Evolutionary conservation across 2,797 vertebrate species (phyloP).

Genomic region (Danionella dracula): DNA sequence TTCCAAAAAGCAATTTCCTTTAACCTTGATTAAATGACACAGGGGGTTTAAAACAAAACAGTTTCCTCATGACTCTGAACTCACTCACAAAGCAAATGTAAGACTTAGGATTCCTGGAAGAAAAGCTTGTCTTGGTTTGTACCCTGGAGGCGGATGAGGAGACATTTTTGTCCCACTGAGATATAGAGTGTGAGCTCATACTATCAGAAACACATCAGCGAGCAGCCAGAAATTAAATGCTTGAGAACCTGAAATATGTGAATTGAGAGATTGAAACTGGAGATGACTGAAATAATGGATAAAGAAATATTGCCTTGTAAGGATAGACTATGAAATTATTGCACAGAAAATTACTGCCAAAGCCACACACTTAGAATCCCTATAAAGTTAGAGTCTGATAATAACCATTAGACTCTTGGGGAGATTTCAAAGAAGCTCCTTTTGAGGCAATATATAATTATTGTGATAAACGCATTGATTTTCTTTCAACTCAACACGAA

Average conservation of each 20-base stretch:
- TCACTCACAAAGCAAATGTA: slow-evolving; percentile 31
- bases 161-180: background rate
- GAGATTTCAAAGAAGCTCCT: too few relatives aligned
- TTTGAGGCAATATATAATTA: too few relatives aligned
- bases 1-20: slow-evolving; percentile 37
- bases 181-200: slow-evolving; percentile 2
- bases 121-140: slow-evolving; percentile 4
- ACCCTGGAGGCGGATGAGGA: background rate
- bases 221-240: background rate
- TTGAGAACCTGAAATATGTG: slow-evolving; percentile 2
- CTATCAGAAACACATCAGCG: background rate
- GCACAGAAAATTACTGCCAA: too few relatives aligned
- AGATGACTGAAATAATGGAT: background rate
- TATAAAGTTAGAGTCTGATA: too few relatives aligned
- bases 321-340: too few relatives aligned
- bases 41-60: slow-evolving; percentile 14
- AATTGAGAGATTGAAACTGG: background rate
- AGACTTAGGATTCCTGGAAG: slow-evolving; percentile 32
- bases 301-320: too few relatives aligned
- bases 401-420: too few relatives aligned
- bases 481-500: too few relatives aligned
- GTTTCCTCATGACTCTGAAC: slow-evolving; percentile 28
- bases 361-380: too few relatives aligned
- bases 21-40: slow-evolving; percentile 23
- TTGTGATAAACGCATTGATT: too few relatives aligned